Evolutionary conservation across 2,113 vertebrate species (phyloP).

Genomic region (Galemys pyrenaicus): DNA sequence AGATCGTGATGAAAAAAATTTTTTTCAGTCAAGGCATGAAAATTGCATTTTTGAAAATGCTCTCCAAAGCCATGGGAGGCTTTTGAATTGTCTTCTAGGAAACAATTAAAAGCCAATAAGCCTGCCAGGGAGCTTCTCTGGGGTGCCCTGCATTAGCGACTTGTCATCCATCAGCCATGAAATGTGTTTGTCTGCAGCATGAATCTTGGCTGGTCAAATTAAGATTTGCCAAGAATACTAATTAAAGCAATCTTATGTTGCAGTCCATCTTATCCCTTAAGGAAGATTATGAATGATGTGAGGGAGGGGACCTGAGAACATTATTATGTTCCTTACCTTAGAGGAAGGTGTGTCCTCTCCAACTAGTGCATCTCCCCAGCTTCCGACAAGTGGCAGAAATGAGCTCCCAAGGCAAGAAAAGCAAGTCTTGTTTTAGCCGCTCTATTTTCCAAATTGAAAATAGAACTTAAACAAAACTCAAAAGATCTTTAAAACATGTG

Average conservation of each 20-base stretch:
- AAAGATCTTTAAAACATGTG: not conserved
- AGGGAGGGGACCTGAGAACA: not conserved
- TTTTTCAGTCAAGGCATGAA: not conserved
- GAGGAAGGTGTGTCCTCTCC: not conserved
- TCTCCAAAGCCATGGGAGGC: not conserved
- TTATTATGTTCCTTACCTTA: not conserved
- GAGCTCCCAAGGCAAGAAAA: not conserved
- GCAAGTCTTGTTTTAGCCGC: not conserved
- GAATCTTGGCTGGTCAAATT: not conserved
- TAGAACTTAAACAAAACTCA: not conserved
- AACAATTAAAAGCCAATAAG: not conserved
- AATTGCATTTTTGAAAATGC: constrained; percentile 11
- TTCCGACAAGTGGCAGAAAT: not conserved
- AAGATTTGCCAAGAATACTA: constrained; percentile 42
- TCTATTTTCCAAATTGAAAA: not conserved
- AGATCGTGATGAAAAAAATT: not conserved
- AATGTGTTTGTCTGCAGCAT: constrained; percentile 4
- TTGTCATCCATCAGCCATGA: not conserved
- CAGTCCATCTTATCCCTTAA: not conserved
- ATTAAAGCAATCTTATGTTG: not conserved
- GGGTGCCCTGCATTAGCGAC: not conserved
- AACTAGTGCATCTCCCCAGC: not conserved
- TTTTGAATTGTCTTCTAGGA: constrained; percentile 14
- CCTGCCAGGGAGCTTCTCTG: not conserved
- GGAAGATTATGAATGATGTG: not conserved